A percentile compares a stretch with the other conserved stretches of the same genome.
These are phyloP conservation scores for Argopecten irradians DNA, from an alignment of 1,140 invertebrate genomes.

Conservation along the genomic window DNA sequence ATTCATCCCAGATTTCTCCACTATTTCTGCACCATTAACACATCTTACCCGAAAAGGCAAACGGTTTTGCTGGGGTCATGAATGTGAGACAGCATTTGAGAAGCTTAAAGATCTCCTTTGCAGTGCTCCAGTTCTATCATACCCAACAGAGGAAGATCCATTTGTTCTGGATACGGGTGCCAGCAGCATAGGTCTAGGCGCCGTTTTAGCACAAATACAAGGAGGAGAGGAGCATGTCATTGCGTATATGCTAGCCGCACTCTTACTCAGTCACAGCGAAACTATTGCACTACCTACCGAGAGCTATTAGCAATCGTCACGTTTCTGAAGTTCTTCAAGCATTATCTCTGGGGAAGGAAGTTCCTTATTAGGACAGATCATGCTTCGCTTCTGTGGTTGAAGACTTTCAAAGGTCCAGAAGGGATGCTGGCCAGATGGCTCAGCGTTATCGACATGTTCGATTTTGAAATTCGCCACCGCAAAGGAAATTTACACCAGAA, in stretches of 20 bases:
- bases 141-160: background rate
- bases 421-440: conserved; percentile 18
- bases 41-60: too few species aligned
- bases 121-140: background rate
- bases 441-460: background rate
- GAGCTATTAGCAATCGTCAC: background rate
- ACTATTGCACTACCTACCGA: background rate
- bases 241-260: too few species aligned
- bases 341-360: background rate
- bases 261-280: too few species aligned
- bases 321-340: too few species aligned
- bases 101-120: background rate
- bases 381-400: conserved; percentile 26
- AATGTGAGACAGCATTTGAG: background rate
- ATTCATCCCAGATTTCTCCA: too few species aligned
- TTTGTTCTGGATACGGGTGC: too few species aligned
- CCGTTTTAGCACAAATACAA: too few species aligned
- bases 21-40: background rate
- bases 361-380: too few species aligned
- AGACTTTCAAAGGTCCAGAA: conserved; percentile 26
- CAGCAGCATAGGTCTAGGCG: too few species aligned
- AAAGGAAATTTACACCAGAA: too few species aligned
- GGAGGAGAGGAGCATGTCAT: too few species aligned
- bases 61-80: background rate
- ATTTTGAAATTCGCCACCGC: background rate